Evolutionary conservation across 2,797 vertebrate genomes (phyloP).

Genomic region (Coregonus ussuriensis): DNA sequence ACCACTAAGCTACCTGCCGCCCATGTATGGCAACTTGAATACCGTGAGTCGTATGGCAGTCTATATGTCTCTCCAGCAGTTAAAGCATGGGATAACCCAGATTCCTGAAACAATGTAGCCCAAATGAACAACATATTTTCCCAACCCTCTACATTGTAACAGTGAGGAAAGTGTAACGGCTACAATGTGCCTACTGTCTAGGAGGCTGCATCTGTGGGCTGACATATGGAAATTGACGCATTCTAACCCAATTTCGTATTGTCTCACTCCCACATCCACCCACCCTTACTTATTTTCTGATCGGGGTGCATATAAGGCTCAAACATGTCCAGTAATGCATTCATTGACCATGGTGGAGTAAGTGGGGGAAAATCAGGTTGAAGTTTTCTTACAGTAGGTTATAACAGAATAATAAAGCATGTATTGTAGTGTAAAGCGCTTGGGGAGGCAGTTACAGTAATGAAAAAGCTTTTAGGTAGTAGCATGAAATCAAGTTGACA

Average conservation of each 20-base stretch:
- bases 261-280: slow-evolving; percentile 46
- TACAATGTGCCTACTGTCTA: slow-evolving; percentile 65
- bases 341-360: slow-evolving; percentile 8
- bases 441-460: not conserved
- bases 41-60: not conserved
- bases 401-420: not conserved
- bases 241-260: slow-evolving; percentile 57
- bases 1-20: too few relatives aligned
- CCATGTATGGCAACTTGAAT: not conserved
- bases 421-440: not conserved
- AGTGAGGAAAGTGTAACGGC: slow-evolving; percentile 15
- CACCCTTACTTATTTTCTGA: slow-evolving; percentile 24
- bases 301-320: slow-evolving; percentile 16
- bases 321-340: slow-evolving; percentile 24
- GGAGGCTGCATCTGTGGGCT: slow-evolving; percentile 55
- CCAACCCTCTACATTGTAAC: slow-evolving; percentile 8
- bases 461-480: not conserved
- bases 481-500: slow-evolving; percentile 9
- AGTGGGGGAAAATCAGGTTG: not conserved
- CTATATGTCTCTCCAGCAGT: not conserved
- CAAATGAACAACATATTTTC: not conserved
- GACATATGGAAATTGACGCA: slow-evolving; percentile 64
- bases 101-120: not conserved
- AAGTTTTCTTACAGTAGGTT: not conserved
- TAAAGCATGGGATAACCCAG: not conserved